Evolutionary conservation across 2,113 vertebrate species (phyloP).

Genomic region (Sialia sialis): DNA sequence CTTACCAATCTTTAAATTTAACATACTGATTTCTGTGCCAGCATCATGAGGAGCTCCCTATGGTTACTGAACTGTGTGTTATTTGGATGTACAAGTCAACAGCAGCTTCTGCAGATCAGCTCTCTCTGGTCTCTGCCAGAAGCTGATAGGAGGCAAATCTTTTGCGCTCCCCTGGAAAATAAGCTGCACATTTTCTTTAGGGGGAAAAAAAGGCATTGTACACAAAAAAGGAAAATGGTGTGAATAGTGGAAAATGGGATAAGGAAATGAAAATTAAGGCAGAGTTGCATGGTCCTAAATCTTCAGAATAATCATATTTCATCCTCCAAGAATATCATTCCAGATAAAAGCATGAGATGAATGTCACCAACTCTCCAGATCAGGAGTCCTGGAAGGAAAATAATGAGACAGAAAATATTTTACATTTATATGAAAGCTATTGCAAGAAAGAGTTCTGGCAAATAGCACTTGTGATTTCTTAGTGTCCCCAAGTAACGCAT

Average conservation of each 20-base stretch:
- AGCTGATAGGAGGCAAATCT: neutral
- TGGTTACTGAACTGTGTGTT: neutral
- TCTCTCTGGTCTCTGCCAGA: neutral
- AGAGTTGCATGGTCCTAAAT: neutral
- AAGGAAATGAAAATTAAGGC: neutral
- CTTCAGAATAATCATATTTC: neutral
- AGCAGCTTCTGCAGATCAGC: neutral
- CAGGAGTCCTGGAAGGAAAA: neutral
- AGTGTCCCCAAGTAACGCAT: neutral
- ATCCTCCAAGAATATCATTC: neutral
- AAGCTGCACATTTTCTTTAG: neutral
- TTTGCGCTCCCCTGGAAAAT: neutral
- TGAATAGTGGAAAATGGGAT: neutral
- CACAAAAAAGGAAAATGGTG: neutral
- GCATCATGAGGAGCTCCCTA: neutral
- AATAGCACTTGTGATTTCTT: neutral
- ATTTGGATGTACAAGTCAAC: neutral
- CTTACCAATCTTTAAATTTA: neutral
- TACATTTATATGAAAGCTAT: neutral
- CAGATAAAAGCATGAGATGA: neutral
- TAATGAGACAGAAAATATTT: neutral
- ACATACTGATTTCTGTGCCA: neutral
- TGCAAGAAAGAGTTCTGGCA: neutral
- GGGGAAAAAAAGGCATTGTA: neutral
- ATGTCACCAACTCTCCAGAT: neutral